A percentile compares a stretch with the other conserved stretches of the same genome.
These are phyloP conservation scores for Hydrolagus colliei DNA, from an alignment of 2,797 vertebrate genomes.

Conservation along the genomic window DNA sequence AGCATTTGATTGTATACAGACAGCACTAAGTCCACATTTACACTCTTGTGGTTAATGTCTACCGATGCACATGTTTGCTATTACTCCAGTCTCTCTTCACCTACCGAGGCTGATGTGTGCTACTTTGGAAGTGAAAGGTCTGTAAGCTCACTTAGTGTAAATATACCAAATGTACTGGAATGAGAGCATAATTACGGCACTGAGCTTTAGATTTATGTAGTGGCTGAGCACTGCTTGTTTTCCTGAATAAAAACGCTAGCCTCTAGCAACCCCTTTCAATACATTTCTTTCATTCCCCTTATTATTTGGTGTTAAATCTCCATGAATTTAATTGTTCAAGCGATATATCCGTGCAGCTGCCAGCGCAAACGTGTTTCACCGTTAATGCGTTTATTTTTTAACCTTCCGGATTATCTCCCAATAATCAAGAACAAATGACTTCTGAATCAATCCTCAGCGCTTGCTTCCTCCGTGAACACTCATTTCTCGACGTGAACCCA, in stretches of 20 bases:
- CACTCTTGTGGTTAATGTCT: neutral
- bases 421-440: conserved; percentile 3
- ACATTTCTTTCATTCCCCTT: too few relatives aligned
- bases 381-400: neutral
- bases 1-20: conserved; percentile 17
- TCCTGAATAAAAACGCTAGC: neutral
- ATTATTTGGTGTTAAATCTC: too few relatives aligned
- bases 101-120: too few relatives aligned
- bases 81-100: neutral
- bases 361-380: neutral
- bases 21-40: neutral
- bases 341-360: neutral
- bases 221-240: neutral
- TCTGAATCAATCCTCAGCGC: neutral
- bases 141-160: neutral
- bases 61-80: neutral
- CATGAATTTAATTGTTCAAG: neutral
- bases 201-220: neutral
- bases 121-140: conserved; percentile 1
- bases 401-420: neutral
- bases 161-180: neutral
- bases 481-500: neutral
- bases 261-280: neutral
- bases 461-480: neutral
- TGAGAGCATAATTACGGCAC: neutral